Percentiles rank a stretch among this genome's conserved stretches.
phyloP scores from a whole-genome alignment of 1,140 invertebrate species.

The Drosophila pandora region DNA sequence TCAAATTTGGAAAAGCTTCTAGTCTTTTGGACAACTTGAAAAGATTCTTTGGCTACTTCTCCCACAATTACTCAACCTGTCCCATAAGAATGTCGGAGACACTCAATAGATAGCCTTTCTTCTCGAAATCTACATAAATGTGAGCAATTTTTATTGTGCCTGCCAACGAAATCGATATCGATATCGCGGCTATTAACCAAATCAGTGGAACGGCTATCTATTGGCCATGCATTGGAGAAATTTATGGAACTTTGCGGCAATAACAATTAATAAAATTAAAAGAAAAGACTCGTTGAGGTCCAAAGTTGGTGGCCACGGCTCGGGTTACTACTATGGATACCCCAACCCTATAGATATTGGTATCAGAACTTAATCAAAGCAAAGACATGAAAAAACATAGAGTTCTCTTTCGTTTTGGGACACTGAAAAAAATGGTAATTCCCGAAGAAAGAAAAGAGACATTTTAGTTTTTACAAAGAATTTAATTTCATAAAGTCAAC shows the following conservation, averaged over 20 bases:
- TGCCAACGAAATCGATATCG: slow-evolving; percentile 74
- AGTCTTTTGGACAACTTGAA: slow-evolving; percentile 21
- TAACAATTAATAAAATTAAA: slow-evolving; percentile 80
- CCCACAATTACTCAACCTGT: slow-evolving; percentile 54
- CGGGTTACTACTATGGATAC: slow-evolving; percentile 53
- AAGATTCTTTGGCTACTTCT: slow-evolving; percentile 19
- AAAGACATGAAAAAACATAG: slow-evolving; percentile 52
- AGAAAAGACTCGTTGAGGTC: slow-evolving; percentile 26
- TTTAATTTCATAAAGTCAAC: too few species aligned
- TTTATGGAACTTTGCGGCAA: slow-evolving; percentile 74
- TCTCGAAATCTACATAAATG: slow-evolving; percentile 57
- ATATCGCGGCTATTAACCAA: slow-evolving; percentile 77
- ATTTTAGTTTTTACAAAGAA: too few species aligned
- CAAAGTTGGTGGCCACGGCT: slow-evolving; percentile 57
- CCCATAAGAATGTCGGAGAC: slow-evolving; percentile 46
- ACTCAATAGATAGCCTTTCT: slow-evolving; percentile 41
- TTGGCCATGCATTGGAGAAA: slow-evolving; percentile 39
- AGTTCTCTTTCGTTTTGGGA: slow-evolving; percentile 20
- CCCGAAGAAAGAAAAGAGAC: not conserved
- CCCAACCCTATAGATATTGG: not conserved
- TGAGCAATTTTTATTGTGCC: slow-evolving; percentile 74
- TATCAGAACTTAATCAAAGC: slow-evolving; percentile 73
- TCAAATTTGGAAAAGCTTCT: slow-evolving; percentile 42
- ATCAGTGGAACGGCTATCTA: slow-evolving; percentile 72
- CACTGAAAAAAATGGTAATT: not conserved